A percentile compares a stretch with the other conserved stretches of the same genome.
These are phyloP conservation scores for Spizella passerina DNA, from an alignment of 2,797 vertebrate genomes.

Conservation along the genomic window DNA sequence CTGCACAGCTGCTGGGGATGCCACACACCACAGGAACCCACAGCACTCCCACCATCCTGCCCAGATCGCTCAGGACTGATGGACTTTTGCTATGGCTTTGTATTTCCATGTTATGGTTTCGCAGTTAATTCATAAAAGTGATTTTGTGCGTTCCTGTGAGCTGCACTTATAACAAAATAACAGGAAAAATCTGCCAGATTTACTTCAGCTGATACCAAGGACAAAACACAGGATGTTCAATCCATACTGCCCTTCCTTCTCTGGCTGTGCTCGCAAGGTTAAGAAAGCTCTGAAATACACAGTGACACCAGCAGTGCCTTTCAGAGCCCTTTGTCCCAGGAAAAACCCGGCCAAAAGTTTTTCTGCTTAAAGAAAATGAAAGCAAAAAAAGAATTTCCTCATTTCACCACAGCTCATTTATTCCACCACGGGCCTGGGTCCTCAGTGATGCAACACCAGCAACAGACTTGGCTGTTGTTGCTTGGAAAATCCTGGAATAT, in stretches of 20 bases:
- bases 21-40: not conserved
- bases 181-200: slow-evolving; percentile 90
- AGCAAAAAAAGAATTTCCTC: not conserved
- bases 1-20: not conserved
- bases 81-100: not conserved
- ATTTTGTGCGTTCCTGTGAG: slow-evolving; percentile 54
- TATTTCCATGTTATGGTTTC: not conserved
- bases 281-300: slow-evolving; percentile 61
- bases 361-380: not conserved
- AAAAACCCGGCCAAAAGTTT: not conserved
- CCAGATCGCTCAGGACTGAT: not conserved
- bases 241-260: slow-evolving; percentile 71
- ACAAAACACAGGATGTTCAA: slow-evolving; percentile 79
- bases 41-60: not conserved
- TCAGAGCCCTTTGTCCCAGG: not conserved
- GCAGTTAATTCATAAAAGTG: slow-evolving; percentile 61
- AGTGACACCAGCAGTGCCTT: slow-evolving; percentile 6
- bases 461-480: not conserved
- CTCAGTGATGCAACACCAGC: not conserved
- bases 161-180: slow-evolving; percentile 83
- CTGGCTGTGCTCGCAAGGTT: slow-evolving; percentile 28
- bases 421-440: not conserved
- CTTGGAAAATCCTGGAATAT: not conserved
- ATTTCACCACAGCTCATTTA: not conserved
- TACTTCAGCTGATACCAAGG: slow-evolving; percentile 79